A percentile compares a stretch with the other conserved stretches of the same genome.
Conservation (phyloP, 2,888 invertebrate genomes). For the Conus canariensis region DNA sequence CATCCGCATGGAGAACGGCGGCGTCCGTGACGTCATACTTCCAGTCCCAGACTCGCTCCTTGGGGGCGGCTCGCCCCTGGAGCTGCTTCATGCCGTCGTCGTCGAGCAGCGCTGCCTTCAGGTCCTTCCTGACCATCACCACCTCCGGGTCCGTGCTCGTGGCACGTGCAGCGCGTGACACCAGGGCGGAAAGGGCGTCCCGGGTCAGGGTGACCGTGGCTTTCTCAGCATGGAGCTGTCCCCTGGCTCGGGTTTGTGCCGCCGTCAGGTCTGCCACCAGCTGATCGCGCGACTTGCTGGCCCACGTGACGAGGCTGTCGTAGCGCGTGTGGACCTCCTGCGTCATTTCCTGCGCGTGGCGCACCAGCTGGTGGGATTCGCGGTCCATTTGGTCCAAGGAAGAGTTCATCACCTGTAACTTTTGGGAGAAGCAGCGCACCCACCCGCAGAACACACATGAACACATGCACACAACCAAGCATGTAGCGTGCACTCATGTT, state of each 20-base stretch:
- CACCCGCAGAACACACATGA: neutral
- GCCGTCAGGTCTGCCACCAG: constrained; percentile 9
- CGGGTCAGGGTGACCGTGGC: neutral
- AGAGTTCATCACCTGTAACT: constrained; percentile 15
- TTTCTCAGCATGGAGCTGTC: neutral
- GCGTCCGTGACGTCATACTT: neutral
- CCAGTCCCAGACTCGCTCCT: neutral
- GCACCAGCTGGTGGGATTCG: neutral
- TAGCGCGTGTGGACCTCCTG: constrained; percentile 11
- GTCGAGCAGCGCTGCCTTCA: constrained; percentile 17
- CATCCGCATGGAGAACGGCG: neutral
- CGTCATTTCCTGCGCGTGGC: constrained; percentile 28
- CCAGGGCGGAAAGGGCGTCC: neutral
- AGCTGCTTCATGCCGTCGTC: neutral
- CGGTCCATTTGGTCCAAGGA: neutral
- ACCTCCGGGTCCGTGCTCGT: neutral
- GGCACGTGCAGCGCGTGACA: neutral
- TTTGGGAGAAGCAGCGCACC: neutral
- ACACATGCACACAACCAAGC: neutral
- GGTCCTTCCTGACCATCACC: neutral
- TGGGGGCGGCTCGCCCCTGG: neutral
- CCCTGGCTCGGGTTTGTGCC: neutral
- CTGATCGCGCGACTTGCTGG: constrained; percentile 2
- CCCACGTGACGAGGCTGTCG: constrained; percentile 3
- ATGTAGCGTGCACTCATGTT: no score